Base-by-base conservation (phyloP, 2,113 vertebrate genomes). In the Tamias sibiricus region DNA sequence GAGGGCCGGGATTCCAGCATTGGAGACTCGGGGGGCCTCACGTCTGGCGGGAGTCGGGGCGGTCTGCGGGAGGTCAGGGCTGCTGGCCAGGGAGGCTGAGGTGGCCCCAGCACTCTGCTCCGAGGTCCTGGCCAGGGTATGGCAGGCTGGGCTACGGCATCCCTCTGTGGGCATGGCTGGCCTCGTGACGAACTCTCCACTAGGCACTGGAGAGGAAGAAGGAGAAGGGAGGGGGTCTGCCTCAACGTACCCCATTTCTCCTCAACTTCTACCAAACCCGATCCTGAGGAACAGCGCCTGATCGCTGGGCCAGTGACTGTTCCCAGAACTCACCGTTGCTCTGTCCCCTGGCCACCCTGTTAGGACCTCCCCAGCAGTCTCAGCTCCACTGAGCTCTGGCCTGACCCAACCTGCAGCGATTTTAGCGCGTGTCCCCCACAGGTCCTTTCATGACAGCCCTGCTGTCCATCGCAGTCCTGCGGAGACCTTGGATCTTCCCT, bases 341-440 rank as follows among this genome's bases (percentile, higher is more conserved):
- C 40, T 11, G 4, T 72, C 40, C 71, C 42, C n/a, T 44, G 40
- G 26, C 17, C 20, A 1, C 32, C 64, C 66, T 4, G 28, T 35
- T 10, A 8, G 37, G 44, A 22, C 32, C 30, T 47, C 52, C 35
- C 1, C 28, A 22, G 69, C 1, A 4, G 0, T 10, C 30, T n/a
- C 80, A 28, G 0, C 71, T n/a, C 47, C 26, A 0, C 83, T 37
- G 28, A 2, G 5, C 69, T n/a, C 24, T 4, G 42, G 40, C 71
- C 20, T 49, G 44, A 22, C 52, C 35, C 4, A 22, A 35, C 5
- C 54, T 26, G 7, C 0, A 19, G 72, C 12, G 19, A 54, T 62
- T 20, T 62, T 0, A 52, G 24, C 24, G 28, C 59, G 11, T 28
- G 24, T 24, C 24, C 24, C 49, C 49, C 4, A 10, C 19, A 11